Base-by-base conservation (phyloP, 2,797 vertebrate genomes). In the Oreonectes daqikongensis region DNA sequence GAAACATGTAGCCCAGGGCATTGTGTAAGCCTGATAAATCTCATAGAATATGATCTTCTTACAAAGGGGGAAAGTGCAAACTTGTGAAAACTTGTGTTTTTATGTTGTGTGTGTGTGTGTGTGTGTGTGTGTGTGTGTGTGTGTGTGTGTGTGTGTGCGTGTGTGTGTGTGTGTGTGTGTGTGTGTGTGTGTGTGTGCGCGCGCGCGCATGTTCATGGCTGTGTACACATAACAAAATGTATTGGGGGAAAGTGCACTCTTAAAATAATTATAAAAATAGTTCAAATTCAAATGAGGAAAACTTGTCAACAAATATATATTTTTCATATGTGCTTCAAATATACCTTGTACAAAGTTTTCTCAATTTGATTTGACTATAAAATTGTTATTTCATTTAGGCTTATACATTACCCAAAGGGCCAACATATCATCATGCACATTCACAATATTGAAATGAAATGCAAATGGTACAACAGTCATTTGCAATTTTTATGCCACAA, bases 1-100 rank as follows among this genome's bases (percentile, higher is more conserved):
- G 59, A 67, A 69, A 67, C 40, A 48, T 50, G 57, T 59, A 53
- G 32, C 79, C 73, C 40, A 40, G 69, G 81, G 59, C 67, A 30
- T 70, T 88, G 76, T 82, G 66, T 85, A 82, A 87, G 4, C 55
- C 83, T 78, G 82, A 76, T 81, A 83, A 87, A 88, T 89, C 82
- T 81, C 81, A 89, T 83, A 83, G 57, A 26, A 14, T 81, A 85
- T 83, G 85, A 76, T 88, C 67, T 84, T 86, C 85, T 89, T 90
- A 89, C 86, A 91, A 87, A 88, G 90, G 84, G n/a, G 85, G 87
- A 87, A 70, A 20, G 48, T 63, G 66, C 35, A 35, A 38, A 55
- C n/a, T 69, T 44, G n/a, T 48, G 20, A 44, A 12, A 42, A 26
- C 2, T 2, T 40, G 14, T 17, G 10, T 64, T 68, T 42, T 18